Conservation (phyloP, 2,113 vertebrate genomes). For the Butorides virescens region DNA sequence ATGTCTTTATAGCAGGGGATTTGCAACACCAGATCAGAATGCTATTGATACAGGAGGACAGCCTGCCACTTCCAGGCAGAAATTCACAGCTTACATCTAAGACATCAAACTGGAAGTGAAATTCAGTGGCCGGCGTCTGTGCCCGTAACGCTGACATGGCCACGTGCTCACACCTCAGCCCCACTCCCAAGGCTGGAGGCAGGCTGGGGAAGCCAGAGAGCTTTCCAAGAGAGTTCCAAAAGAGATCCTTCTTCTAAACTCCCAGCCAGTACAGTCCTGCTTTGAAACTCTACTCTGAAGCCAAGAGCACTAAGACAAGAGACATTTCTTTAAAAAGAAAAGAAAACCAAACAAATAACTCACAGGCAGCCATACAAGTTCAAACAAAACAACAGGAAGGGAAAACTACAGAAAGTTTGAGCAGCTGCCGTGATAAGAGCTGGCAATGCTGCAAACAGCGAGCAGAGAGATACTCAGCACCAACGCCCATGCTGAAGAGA, state of each 20-base stretch:
- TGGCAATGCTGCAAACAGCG: neutral
- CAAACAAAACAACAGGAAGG: neutral
- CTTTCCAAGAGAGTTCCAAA: neutral
- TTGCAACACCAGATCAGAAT: neutral
- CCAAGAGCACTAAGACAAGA: neutral
- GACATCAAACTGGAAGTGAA: neutral
- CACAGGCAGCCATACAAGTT: fast-evolving
- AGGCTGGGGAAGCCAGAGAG: neutral
- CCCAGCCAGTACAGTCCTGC: neutral
- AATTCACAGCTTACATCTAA: neutral
- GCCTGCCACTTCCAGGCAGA: neutral
- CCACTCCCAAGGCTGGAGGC: neutral
- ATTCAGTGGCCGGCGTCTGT: neutral
- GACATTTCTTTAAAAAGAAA: neutral
- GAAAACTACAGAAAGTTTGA: neutral
- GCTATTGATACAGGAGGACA: neutral
- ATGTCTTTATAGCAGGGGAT: neutral
- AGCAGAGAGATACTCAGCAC: neutral
- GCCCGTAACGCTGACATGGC: fast-evolving
- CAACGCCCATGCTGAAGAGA: neutral
- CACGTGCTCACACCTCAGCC: neutral
- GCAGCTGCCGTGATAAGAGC: neutral
- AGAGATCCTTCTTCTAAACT: neutral
- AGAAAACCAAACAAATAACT: neutral
- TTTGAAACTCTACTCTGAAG: neutral